A percentile compares a stretch with the other conserved stretches of the same genome.
phyloP scores from a whole-genome alignment of 1,140 invertebrate species.

The Lamellibrachia luymesi region DNA sequence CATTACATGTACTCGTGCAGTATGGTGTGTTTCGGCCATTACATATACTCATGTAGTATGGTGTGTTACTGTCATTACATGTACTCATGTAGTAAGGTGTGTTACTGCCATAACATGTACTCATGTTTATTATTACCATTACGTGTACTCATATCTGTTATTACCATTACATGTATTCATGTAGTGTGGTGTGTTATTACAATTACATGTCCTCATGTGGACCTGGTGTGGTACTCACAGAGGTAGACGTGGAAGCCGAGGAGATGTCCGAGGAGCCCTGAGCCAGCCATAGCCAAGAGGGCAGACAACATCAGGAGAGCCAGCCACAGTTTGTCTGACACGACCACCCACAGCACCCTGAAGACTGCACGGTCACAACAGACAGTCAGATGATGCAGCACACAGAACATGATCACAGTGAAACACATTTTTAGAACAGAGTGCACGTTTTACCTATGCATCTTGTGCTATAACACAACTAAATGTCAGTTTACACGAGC shows the following conservation, averaged over 20 bases:
- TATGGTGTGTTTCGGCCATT: neutral
- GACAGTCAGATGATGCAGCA: neutral
- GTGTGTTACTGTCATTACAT: neutral
- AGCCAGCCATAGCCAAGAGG: slow-evolving; percentile 71
- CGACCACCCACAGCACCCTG: slow-evolving; percentile 36
- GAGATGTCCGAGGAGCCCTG: slow-evolving; percentile 79
- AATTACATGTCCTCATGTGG: slow-evolving; percentile 60
- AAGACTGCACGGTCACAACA: slow-evolving; percentile 32
- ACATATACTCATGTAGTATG: too few species aligned
- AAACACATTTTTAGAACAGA: neutral
- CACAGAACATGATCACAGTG: neutral
- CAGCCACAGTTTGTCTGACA: slow-evolving; percentile 51
- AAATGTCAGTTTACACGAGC: too few species aligned
- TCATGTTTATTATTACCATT: neutral
- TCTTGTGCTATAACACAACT: neutral
- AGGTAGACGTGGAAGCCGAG: slow-evolving; percentile 63
- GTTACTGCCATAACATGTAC: neutral
- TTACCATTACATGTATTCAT: neutral
- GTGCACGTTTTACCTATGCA: neutral
- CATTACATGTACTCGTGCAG: neutral
- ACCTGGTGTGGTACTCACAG: slow-evolving; percentile 43
- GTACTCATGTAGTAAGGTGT: neutral
- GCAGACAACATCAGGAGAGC: slow-evolving; percentile 47
- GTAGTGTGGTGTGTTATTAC: neutral
- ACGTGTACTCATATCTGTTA: neutral